phyloP scores from a whole-genome alignment of 2,888 invertebrate species.

The Timandra comae region DNA sequence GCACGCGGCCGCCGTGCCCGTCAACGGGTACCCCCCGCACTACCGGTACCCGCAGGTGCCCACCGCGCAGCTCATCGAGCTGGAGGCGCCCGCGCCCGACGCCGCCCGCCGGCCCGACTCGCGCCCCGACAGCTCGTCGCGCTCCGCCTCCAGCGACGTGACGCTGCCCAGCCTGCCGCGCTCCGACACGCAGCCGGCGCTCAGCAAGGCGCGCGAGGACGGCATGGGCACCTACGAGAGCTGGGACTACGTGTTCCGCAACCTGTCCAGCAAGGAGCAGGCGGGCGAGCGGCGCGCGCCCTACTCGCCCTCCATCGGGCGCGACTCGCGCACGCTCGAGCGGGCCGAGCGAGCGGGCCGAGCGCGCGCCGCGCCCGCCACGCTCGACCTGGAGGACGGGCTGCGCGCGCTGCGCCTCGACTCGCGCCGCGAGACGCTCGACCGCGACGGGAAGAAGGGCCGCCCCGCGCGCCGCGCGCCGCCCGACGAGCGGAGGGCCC shows the following conservation, averaged over 20 bases:
- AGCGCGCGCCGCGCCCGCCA: constrained; percentile 69
- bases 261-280: constrained; percentile 85
- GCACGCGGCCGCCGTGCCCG: constrained; percentile 60
- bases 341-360: constrained; percentile 61
- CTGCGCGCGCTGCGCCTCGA: constrained; percentile 72
- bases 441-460: constrained; percentile 54
- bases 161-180: constrained; percentile 61
- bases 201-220: constrained; percentile 78
- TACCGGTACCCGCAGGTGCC: constrained; percentile 76
- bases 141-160: constrained; percentile 60
- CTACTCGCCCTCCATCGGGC: constrained; percentile 69
- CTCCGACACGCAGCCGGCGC: constrained; percentile 64
- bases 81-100: constrained; percentile 70
- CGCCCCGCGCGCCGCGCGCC: constrained; percentile 47
- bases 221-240: constrained; percentile 82
- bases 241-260: constrained; percentile 89
- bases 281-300: constrained; percentile 80
- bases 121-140: constrained; percentile 60
- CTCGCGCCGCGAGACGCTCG: constrained; percentile 69
- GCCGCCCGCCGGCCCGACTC: too few relatives aligned
- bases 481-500: constrained; percentile 48
- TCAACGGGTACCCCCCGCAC: constrained; percentile 67
- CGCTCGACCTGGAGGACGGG: constrained; percentile 75
- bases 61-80: constrained; percentile 81
- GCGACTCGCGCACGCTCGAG: constrained; percentile 65